Evolutionary conservation across 92 coral and sea anemone species (phyloP).

Genomic region (Zoanthus sansibaricus): DNA sequence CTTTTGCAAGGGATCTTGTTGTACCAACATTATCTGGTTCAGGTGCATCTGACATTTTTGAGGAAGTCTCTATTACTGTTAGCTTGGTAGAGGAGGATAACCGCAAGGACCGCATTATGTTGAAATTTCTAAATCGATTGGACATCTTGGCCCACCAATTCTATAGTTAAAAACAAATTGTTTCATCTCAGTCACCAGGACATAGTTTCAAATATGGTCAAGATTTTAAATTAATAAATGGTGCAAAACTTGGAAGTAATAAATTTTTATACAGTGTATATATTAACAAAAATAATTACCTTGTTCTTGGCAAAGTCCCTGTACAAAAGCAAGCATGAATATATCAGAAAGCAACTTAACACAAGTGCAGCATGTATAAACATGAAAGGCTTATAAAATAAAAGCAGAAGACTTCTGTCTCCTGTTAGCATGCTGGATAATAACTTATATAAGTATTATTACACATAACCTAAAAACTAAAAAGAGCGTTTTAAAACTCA

Average conservation of each 20-base stretch:
- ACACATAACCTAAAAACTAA: no score
- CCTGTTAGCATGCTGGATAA: no score
- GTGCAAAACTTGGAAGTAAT: no score
- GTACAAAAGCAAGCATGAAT: background rate
- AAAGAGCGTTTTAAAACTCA: no score
- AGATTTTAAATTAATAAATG: no score
- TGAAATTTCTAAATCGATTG: conserved; percentile 69
- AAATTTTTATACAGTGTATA: no score
- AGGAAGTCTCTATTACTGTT: conserved; percentile 18
- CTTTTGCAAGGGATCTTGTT: conserved; percentile 33
- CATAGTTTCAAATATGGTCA: no score
- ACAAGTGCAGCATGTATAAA: no score
- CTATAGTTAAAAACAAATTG: conserved; percentile 20
- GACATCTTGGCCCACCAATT: conserved; percentile 89
- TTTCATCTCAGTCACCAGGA: background rate
- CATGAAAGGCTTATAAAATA: no score
- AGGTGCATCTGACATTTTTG: background rate
- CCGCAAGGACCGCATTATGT: conserved; percentile 65
- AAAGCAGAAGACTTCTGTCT: no score
- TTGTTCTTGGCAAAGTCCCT: conserved; percentile 10
- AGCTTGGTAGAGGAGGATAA: conserved; percentile 45
- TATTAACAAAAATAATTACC: background rate
- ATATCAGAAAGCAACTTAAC: no score
- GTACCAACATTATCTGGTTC: background rate
- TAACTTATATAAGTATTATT: no score